These are phyloP conservation scores for Rhaphigaster nebulosa DNA, from an alignment of 2,888 invertebrate genomes.

Conservation along the genomic window DNA sequence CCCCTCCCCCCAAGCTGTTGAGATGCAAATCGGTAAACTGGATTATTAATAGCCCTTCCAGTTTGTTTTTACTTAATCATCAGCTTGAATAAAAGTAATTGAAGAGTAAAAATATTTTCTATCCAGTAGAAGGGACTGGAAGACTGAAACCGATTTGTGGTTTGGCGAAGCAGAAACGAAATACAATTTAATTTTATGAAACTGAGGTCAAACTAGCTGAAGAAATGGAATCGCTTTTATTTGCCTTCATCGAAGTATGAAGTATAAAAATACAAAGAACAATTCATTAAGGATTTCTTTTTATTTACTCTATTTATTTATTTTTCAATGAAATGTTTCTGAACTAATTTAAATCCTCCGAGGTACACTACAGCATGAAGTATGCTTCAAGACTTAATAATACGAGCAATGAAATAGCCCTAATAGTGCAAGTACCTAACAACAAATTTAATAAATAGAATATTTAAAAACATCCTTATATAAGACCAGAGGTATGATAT, in stretches of 20 bases:
- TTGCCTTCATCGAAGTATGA: background rate
- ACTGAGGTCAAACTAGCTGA: background rate
- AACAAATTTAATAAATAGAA: too few relatives aligned
- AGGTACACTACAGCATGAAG: too few relatives aligned
- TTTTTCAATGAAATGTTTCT: too few relatives aligned
- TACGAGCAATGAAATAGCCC: too few relatives aligned
- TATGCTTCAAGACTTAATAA: too few relatives aligned
- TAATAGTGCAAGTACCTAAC: too few relatives aligned
- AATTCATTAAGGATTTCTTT: background rate
- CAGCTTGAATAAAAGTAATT: conserved; percentile 13
- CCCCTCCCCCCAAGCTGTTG: conserved; percentile 59
- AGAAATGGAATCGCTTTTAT: background rate
- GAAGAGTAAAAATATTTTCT: conserved; percentile 24
- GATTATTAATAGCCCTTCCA: conserved; percentile 61
- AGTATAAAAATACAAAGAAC: background rate
- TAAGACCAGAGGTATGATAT: too few relatives aligned
- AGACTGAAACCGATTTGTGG: background rate
- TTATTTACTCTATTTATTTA: background rate
- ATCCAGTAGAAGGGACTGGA: background rate
- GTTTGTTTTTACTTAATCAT: conserved; percentile 19
- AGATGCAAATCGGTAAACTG: conserved; percentile 62
- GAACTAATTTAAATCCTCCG: too few relatives aligned
- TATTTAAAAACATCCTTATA: too few relatives aligned
- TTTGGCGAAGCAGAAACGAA: background rate
- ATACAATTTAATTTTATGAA: background rate